These are phyloP conservation scores for Grus americana DNA, from an alignment of 2,113 vertebrate genomes.

Conservation along the genomic window DNA sequence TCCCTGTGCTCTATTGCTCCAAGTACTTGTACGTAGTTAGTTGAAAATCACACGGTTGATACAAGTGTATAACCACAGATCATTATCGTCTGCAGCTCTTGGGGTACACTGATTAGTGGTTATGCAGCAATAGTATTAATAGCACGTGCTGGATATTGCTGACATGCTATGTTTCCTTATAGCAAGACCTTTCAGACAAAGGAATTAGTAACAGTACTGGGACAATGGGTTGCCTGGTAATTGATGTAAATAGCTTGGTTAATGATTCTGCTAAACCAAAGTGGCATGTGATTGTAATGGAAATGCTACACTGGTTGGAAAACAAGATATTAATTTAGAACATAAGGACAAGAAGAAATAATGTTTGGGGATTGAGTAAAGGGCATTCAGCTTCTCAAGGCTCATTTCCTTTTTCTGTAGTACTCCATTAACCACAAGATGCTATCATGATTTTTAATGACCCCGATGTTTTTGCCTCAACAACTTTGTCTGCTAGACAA, in stretches of 20 bases:
- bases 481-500: background rate
- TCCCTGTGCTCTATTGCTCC: background rate
- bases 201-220: background rate
- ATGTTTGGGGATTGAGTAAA: constrained; percentile 43
- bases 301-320: constrained; percentile 44
- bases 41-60: background rate
- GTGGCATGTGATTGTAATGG: constrained; percentile 43
- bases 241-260: constrained; percentile 37
- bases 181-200: background rate
- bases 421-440: constrained; percentile 67
- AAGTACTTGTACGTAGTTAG: background rate
- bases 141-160: background rate
- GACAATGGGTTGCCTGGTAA: background rate
- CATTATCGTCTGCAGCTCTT: background rate
- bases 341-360: constrained; percentile 59
- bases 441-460: constrained; percentile 54
- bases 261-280: constrained; percentile 39
- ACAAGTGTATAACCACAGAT: background rate
- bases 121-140: background rate
- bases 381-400: constrained; percentile 56
- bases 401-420: constrained; percentile 61
- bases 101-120: background rate
- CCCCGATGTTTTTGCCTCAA: background rate
- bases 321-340: constrained; percentile 65
- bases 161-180: background rate